Evolutionary conservation across 2,888 invertebrate genomes (phyloP).

Genomic region (Stenodera caucasica): DNA sequence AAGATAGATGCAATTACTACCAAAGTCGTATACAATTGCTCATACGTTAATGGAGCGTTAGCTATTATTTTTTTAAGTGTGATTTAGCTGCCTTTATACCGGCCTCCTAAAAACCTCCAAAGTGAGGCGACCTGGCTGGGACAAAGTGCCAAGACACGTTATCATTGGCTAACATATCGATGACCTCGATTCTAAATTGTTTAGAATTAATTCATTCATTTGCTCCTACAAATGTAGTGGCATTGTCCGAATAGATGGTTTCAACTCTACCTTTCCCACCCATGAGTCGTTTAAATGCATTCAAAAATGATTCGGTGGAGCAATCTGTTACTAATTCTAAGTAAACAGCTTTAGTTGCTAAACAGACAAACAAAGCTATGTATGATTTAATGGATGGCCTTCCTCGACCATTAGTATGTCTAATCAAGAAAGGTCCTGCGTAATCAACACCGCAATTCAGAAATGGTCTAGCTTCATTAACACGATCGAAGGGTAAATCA

Average conservation of each 20-base stretch:
- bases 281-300: neutral
- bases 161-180: too few relatives aligned
- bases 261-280: neutral
- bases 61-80: too few relatives aligned
- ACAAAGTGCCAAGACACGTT: too few relatives aligned
- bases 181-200: too few relatives aligned
- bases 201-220: too few relatives aligned
- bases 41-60: too few relatives aligned
- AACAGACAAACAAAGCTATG: neutral
- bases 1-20: slow-evolving; percentile 11
- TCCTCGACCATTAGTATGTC: neutral
- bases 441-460: neutral
- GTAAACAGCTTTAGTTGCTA: neutral
- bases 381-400: neutral
- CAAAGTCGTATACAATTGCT: neutral
- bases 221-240: too few relatives aligned
- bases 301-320: neutral
- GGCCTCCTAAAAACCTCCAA: too few relatives aligned
- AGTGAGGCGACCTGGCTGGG: too few relatives aligned
- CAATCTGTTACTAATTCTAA: neutral
- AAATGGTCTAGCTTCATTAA: neutral
- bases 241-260: too few relatives aligned
- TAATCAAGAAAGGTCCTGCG: neutral
- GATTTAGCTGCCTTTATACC: neutral
- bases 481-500: neutral